Evolutionary conservation across 2,797 vertebrate genomes (phyloP), one percentile per base, ranked within the genome.

Genomic region (Enteromius mattozi): DNA sequence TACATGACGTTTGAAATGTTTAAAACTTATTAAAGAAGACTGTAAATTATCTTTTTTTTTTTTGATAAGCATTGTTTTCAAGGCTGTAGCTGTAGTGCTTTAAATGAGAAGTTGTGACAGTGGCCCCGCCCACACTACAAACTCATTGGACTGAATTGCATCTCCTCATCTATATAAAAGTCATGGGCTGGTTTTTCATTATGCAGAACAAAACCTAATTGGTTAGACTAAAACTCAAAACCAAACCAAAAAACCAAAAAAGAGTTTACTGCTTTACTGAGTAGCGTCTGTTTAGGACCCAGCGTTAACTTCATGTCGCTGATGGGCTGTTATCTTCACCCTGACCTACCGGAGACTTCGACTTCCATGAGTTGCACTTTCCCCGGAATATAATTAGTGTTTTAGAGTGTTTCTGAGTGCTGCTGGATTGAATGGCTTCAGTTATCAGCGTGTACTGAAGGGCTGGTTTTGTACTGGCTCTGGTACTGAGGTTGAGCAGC

Each of bases 371-470:
- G 40, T 66, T 65, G 47, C 13, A 1, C 9, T 81, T 49, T 30
- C 27, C 66, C 49, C 13, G 3, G 81, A 54, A 82, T 65, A 65
- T 75, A 74, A 37, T 37, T 35, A 37, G 72, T 12, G 47, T 54
- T 83, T 83, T 47, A 6, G 33, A 69, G 81, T 76, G 61, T 77
- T 70, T 78, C 35, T 16, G 35, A 70, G 65, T 33, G 75, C 59
- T 78, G 24, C 65, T 84, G 21, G 65, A 84, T 59, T 70, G 61
- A 83, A 83, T 77, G 37, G 74, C 65, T 45, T 17, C 65, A 70
- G 63, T 78, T 78, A 66, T 77, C 35, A 30, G 63, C 8, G 9
- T 24, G 35, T 56, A 40, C 75, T 78, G 35, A 68, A 70, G 74
- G n/a, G 27, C 49, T 42, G 74, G 56, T 78, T 83, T 69, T 86